Conservation (phyloP, 1,140 invertebrate genomes). For the Drosophila arawakana region DNA sequence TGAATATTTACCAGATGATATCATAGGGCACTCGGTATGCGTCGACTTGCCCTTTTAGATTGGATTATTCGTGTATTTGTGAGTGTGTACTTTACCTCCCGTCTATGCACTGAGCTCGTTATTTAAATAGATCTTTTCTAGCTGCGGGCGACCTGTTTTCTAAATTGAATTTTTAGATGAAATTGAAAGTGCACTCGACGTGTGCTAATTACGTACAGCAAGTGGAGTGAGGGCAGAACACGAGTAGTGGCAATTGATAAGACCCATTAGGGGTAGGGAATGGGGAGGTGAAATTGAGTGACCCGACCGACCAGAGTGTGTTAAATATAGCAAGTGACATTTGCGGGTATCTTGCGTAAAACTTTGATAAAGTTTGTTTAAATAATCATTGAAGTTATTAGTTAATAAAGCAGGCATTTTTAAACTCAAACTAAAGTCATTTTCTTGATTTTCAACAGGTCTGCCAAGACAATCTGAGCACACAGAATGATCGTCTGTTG, state of each 20-base stretch:
- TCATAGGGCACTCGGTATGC: slow-evolving; percentile 59
- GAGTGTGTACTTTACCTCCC: too few relatives aligned
- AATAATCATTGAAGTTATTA: too few relatives aligned
- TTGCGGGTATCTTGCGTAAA: not conserved
- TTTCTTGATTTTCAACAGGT: slow-evolving; percentile 85
- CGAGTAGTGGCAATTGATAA: slow-evolving; percentile 56
- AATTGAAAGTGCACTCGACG: slow-evolving; percentile 59
- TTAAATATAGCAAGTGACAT: slow-evolving; percentile 53
- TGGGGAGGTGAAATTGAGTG: not conserved
- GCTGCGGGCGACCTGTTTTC: slow-evolving; percentile 63
- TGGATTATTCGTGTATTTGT: slow-evolving; percentile 13
- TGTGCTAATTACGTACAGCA: slow-evolving; percentile 60
- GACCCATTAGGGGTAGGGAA: slow-evolving; percentile 17
- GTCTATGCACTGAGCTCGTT: slow-evolving; percentile 10
- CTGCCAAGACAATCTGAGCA: slow-evolving; percentile 90
- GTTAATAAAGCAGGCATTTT: not conserved
- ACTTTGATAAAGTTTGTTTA: not conserved
- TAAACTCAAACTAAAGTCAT: not conserved
- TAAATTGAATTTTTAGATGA: slow-evolving; percentile 70
- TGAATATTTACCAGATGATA: slow-evolving; percentile 72
- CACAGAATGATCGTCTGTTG: slow-evolving; percentile 88
- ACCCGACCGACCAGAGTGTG: slow-evolving; percentile 50
- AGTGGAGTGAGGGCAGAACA: slow-evolving; percentile 24
- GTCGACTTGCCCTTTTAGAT: slow-evolving; percentile 42
- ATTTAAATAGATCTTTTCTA: slow-evolving; percentile 36